Evolutionary conservation across 2,888 invertebrate genomes (phyloP).

Genomic region (Xanthorhoe designata): DNA sequence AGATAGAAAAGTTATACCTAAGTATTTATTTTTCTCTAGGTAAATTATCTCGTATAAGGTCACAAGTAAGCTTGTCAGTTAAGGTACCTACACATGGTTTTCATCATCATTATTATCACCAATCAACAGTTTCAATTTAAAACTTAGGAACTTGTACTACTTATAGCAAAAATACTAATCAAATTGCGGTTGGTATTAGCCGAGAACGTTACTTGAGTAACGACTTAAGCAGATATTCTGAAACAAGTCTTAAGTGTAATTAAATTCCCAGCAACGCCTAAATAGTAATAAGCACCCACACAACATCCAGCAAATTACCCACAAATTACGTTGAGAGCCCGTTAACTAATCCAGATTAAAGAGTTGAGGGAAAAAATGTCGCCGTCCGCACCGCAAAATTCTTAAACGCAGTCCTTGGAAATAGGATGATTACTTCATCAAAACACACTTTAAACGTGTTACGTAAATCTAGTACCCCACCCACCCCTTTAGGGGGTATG

Average conservation of each 20-base stretch:
- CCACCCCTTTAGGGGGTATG: conserved; percentile 68
- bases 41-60: too few relatives aligned
- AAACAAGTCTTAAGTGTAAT: background rate
- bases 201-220: too few relatives aligned
- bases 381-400: conserved; percentile 77
- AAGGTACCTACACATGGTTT: too few relatives aligned
- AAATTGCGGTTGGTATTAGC: too few relatives aligned
- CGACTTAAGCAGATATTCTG: too few relatives aligned
- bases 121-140: too few relatives aligned
- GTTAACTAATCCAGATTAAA: conserved; percentile 80
- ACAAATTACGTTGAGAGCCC: conserved; percentile 71
- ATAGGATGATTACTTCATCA: conserved; percentile 86
- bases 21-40: too few relatives aligned
- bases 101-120: too few relatives aligned
- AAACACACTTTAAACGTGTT: conserved; percentile 86
- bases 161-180: too few relatives aligned
- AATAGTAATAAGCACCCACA: conserved; percentile 17
- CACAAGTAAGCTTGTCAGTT: too few relatives aligned
- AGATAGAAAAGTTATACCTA: too few relatives aligned
- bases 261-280: background rate
- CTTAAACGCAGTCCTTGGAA: conserved; percentile 84
- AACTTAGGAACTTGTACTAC: too few relatives aligned
- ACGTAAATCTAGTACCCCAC: conserved; percentile 83
- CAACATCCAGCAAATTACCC: conserved; percentile 57
- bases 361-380: conserved; percentile 75